Evolutionary conservation across 2,113 vertebrate species (phyloP), one percentile per base, ranked within the genome.

Genomic region (Hippolais icterina): DNA sequence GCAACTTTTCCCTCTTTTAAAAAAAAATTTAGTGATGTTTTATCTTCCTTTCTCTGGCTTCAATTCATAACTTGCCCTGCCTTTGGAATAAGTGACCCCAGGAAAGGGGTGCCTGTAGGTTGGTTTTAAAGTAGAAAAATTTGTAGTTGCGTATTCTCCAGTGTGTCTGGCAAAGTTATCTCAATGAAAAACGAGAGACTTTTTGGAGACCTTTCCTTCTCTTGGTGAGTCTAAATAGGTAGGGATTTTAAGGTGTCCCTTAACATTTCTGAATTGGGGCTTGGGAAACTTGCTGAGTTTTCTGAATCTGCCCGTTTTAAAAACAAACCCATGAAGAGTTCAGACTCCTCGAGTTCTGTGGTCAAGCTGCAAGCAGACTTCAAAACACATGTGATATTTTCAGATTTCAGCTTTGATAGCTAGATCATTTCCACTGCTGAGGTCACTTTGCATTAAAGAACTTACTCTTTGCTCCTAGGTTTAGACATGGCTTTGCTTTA

Each of bases 341-440:
- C 69, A 20, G 83, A 88, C 68, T 95, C 83, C 90, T 93, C 3
- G 1, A 84, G 90, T 94, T 95, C 94, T 91, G 69, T 90, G 86
- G 93, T 90, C 72, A 88, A 95, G 77, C 95, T 90, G 92, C 96
- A 97, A 96, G 93, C 96, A 96, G 90, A 95, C 95, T 96, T 96
- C 89, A 87, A 95, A 94, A 94, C 88, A 88, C 78, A 69, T 52
- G 57, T 59, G 85, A 56, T 90, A 71, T 52, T 88, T 96, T 94
- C 68, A 69, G 90, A 87, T 96, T 93, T 96, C 90, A 83, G 90
- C 92, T 94, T 75, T 52, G 59, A 52, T 90, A 93, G 87, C 61
- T 89, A 63, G 64, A 64, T 81, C 53, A 76, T 93, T 94, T 89
- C 86, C 90, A 92, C 87, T 80, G 70, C 75, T 96, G 94, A 93